Evolutionary conservation across 2,888 invertebrate genomes (phyloP), one percentile per base, ranked within the genome.

Genomic region (Synergus laeviventris): DNA sequence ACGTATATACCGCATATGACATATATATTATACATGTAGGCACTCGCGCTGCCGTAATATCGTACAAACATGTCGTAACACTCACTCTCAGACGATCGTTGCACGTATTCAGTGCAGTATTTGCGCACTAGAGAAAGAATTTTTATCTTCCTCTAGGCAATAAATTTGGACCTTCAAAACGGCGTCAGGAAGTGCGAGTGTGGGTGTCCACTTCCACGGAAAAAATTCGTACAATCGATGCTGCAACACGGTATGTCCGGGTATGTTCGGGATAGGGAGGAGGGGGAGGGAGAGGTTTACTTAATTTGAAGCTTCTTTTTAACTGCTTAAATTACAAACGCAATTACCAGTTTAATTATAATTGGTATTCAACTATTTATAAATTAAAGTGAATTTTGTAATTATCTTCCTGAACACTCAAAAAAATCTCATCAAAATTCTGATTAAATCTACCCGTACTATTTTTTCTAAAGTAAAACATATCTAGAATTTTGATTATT

Each of bases 41-140:
- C 14, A 24, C 12, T 59, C 24, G 24, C 24, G 12, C 12, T 59
- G 21, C 14, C 59, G 14, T 59, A 59, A 59, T 24, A 59, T 14
- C 24, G 24, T 59, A 59, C 56, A n/a, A 14, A 36, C 42, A 54
- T 14, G 9, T 56, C 56, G 36, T 74, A 39, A 11, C 61, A 45
- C 18, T 74, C 74, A 62, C 75, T 76, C 75, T 39, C 74, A 80
- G 62, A 64, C 62, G 36, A 64, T 76, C 78, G 74, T 74, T 60
- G 76, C 78, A 75, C 79, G 79, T 66, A 74, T 74, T 74, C 76
- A 76, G 76, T 76, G 76, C 12, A 59, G 5, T 24, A 59, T 59
- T 59, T 24, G 24, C 59, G 11, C 14, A 21, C 59, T 59, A 21
- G 59, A 59, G 12, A 7, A 59, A 59, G 14, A 59, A 56, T 59